Percentiles rank a stretch among this genome's conserved stretches.
These are phyloP conservation scores for Drusus annulatus DNA, from an alignment of 1,140 invertebrate genomes.

Conservation along the genomic window DNA sequence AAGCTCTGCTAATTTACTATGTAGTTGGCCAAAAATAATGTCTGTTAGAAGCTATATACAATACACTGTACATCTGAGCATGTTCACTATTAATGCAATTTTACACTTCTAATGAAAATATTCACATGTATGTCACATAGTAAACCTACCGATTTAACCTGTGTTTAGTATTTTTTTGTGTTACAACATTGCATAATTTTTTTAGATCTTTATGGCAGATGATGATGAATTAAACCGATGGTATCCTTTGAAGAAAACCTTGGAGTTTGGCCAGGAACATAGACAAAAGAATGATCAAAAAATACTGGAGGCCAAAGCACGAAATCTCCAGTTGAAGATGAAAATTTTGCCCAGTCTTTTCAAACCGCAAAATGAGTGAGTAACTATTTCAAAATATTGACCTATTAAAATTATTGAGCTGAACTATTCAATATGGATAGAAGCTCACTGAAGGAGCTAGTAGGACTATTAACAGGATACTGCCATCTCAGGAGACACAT, in stretches of 20 bases:
- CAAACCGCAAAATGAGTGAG: constrained; percentile 69
- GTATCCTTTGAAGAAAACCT: constrained; percentile 93
- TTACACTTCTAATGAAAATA: too few species aligned
- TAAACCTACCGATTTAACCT: too few species aligned
- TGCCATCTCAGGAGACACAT: too few species aligned
- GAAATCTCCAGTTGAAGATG: constrained; percentile 82
- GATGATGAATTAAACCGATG: constrained; percentile 96
- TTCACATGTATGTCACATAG: too few species aligned
- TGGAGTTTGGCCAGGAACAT: constrained; percentile 83
- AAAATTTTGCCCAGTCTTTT: constrained; percentile 91
- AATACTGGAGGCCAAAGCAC: constrained; percentile 82
- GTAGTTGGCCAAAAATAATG: too few species aligned
- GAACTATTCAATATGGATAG: background rate
- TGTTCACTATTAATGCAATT: too few species aligned
- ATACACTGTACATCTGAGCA: too few species aligned
- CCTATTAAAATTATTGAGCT: too few species aligned
- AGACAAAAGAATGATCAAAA: constrained; percentile 87
- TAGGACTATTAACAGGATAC: too few species aligned
- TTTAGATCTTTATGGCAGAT: constrained; percentile 89
- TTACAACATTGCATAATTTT: constrained; percentile 40
- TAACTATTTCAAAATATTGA: constrained; percentile 36
- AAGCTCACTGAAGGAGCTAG: background rate
- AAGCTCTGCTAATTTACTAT: too few species aligned
- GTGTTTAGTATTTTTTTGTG: too few species aligned
- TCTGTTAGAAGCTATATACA: too few species aligned